Base-by-base conservation (phyloP, 2,797 vertebrate genomes). In the Balearica regulorum region DNA sequence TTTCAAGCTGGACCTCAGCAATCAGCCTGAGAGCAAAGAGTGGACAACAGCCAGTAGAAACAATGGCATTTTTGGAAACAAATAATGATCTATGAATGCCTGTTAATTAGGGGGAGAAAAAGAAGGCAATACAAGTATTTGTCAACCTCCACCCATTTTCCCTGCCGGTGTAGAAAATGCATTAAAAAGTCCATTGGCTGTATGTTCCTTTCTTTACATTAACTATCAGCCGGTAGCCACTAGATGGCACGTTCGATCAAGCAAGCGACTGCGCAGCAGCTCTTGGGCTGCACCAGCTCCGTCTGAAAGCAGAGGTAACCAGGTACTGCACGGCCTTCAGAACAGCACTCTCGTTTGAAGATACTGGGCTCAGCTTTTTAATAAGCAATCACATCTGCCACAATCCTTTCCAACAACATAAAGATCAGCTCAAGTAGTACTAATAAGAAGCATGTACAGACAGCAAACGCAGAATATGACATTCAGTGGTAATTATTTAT, bases 211-310 rank as follows among this genome's bases (percentile, higher is more conserved):
- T 4, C n/a, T 75, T 49, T 3, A 7, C 6, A 33, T 4, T 5
- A 54, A 8, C 29, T 68, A 46, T 18, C 43, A 16, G 16, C 28
- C 9, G 1, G 29, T 16, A 16, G 70, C 89, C 97, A 97, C 90
- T 92, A 98, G 97, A 83, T 96, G 97, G 97, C 96, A 87, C 28
- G 31, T 82, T 78, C 18, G 29, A 43, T 1, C 83, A 72, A 20
- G 54, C 41, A 72, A 86, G 83, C 19, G 18, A 25, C 48, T 51
- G 25, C 39, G n/a, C 13, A 44, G 54, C 13, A 44, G 54, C 44
- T 20, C 62, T 79, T 9, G 9, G 16, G 61, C 46, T 16, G 57
- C 80, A 69, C 48, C 37, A 24, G 37, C 54, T 33, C 8, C 6
- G 21, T 4, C 75, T 55, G 29, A 33, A 28, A 20, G 58, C 60